A percentile compares a stretch with the other conserved stretches of the same genome.
phyloP scores from a whole-genome alignment of 2,113 vertebrate genomes.

The Chloroceryle aenea region DNA sequence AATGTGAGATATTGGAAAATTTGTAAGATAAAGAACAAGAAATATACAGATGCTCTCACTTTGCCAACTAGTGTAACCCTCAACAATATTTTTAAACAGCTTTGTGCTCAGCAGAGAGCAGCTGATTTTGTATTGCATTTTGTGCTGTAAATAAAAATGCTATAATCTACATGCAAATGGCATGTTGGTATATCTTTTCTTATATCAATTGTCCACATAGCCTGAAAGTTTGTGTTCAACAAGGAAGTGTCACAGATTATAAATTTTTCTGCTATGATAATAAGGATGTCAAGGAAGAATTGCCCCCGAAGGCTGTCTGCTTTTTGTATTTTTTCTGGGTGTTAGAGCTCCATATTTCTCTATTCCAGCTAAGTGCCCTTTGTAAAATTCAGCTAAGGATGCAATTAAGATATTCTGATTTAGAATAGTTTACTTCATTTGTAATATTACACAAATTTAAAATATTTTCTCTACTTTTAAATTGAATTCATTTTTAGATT shows the following conservation, averaged over 20 bases:
- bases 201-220: accelerated
- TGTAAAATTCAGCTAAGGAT: not conserved
- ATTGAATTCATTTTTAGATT: not conserved
- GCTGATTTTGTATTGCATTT: not conserved
- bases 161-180: not conserved
- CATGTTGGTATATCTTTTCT: not conserved
- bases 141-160: not conserved
- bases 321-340: not conserved
- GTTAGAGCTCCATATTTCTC: not conserved
- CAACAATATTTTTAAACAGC: not conserved
- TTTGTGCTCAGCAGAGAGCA: not conserved
- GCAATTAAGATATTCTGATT: not conserved
- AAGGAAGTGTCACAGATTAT: not conserved
- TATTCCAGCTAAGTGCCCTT: not conserved
- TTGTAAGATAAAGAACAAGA: not conserved
- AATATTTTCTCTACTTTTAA: not conserved
- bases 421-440: not conserved
- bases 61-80: not conserved
- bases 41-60: not conserved
- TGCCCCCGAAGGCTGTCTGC: not conserved
- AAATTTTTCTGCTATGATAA: not conserved
- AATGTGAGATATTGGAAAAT: not conserved
- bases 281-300: not conserved
- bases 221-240: not conserved
- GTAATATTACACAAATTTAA: not conserved